Evolutionary conservation across 2,113 vertebrate species (phyloP).

Genomic region (Phalacrocorax pelagicus): DNA sequence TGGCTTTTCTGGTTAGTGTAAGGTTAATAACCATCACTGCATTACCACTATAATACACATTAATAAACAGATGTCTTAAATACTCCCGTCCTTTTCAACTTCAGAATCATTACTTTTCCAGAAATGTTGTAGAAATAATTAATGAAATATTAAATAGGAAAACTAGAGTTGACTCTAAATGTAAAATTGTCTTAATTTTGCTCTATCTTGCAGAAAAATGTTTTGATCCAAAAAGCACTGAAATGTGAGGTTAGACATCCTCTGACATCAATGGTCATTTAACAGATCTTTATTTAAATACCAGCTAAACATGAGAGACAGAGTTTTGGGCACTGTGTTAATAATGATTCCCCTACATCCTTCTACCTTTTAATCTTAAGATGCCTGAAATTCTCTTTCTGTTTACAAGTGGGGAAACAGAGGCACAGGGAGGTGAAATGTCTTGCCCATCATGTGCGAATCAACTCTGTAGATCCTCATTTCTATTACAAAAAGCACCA

Average conservation of each 20-base stretch:
- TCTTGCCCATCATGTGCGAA: background rate
- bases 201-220: background rate
- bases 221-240: background rate
- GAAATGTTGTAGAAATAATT: background rate
- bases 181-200: background rate
- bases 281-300: background rate
- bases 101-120: background rate
- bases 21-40: background rate
- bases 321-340: background rate
- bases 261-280: background rate
- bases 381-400: background rate
- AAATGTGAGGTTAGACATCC: background rate
- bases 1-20: background rate
- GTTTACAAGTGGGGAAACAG: background rate
- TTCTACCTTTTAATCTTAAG: background rate
- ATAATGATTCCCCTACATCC: background rate
- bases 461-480: background rate
- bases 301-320: background rate
- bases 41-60: background rate
- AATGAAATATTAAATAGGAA: background rate
- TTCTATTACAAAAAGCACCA: background rate
- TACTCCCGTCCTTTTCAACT: background rate
- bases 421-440: background rate
- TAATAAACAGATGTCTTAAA: background rate
- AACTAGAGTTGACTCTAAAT: background rate